Conservation (phyloP, 2,797 vertebrate genomes). For the Microctenopoma stevenorrisi region DNA sequence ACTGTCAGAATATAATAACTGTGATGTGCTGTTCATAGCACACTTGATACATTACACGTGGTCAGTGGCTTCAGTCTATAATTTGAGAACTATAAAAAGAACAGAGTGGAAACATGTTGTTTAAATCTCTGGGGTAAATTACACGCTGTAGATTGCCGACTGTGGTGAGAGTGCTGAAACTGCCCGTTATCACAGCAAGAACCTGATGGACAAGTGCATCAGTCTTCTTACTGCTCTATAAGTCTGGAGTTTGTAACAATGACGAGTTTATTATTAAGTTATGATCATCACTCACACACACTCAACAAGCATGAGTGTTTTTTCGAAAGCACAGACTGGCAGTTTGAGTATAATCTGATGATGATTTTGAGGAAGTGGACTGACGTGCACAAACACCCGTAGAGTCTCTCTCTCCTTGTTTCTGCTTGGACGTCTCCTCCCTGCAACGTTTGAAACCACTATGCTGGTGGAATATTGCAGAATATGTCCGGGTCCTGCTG, state of each 20-base stretch:
- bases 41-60: slow-evolving; percentile 14
- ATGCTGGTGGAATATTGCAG: no score
- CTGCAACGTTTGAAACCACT: no score
- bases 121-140: slow-evolving; percentile 45
- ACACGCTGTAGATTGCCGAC: slow-evolving; percentile 43
- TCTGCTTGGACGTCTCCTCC: no score
- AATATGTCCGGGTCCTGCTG: no score
- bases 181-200: slow-evolving; percentile 21
- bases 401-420: no score
- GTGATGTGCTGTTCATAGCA: slow-evolving; percentile 9
- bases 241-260: neutral
- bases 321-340: neutral
- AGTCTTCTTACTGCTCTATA: neutral
- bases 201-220: slow-evolving; percentile 21
- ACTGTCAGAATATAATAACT: slow-evolving; percentile 18
- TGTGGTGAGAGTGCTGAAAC: slow-evolving; percentile 1
- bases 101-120: slow-evolving; percentile 32
- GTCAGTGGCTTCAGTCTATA: slow-evolving; percentile 14
- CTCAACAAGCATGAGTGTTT: neutral
- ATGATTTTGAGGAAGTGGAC: neutral
- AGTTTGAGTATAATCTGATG: neutral
- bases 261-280: neutral
- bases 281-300: neutral
- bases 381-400: neutral
- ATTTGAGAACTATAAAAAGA: slow-evolving; percentile 32